Conservation (phyloP, 2,888 invertebrate genomes). For the Latheticus oryzae region DNA sequence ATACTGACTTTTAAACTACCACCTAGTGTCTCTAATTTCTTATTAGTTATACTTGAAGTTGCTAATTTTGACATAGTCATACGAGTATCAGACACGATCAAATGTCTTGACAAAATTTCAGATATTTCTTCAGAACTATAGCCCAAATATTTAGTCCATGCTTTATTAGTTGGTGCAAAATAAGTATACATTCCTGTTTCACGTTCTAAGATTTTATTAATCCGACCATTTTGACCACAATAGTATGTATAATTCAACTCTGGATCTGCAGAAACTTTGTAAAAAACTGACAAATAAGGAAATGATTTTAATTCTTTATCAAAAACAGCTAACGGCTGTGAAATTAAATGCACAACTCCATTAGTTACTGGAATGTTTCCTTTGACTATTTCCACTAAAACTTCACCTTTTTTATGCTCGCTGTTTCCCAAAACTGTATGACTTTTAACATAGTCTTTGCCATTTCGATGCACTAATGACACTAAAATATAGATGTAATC, state of each 20-base stretch:
- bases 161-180: conserved; percentile 88
- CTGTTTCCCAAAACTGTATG: conserved; percentile 82
- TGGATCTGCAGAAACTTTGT: conserved; percentile 85
- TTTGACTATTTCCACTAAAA: conserved; percentile 84
- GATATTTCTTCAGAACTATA: conserved; percentile 69
- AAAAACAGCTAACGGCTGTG: conserved; percentile 87
- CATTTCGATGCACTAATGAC: conserved; percentile 77
- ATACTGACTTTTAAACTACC: conserved; percentile 52
- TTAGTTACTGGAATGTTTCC: conserved; percentile 91
- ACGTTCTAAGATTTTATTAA: conserved; percentile 79
- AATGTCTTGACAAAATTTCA: conserved; percentile 86
- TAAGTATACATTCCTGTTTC: conserved; percentile 80
- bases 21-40: conserved; percentile 46
- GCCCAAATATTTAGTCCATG: conserved; percentile 74
- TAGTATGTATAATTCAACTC: conserved; percentile 82
- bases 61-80: conserved; percentile 79
- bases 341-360: conserved; percentile 92
- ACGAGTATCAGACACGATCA: conserved; percentile 76
- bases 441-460: conserved; percentile 80
- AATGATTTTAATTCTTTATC: conserved; percentile 86
- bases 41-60: conserved; percentile 44
- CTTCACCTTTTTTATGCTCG: conserved; percentile 81
- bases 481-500: conserved; percentile 85
- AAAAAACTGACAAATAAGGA: conserved; percentile 84
- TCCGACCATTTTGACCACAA: conserved; percentile 78